Conservation (phyloP, 2,113 vertebrate genomes). For the Pseudopodoces humilis region DNA sequence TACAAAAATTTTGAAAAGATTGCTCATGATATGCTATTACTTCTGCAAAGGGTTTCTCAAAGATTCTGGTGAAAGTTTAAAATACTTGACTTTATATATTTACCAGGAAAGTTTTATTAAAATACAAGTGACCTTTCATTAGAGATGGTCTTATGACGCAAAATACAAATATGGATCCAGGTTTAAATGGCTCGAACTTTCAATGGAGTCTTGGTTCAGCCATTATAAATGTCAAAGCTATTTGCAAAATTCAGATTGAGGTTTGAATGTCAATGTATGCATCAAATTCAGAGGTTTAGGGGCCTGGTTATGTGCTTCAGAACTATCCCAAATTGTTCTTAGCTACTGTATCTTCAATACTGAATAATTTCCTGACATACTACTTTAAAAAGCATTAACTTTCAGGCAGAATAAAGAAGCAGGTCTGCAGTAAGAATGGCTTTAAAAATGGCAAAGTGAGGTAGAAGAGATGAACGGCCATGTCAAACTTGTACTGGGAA, state of each 20-base stretch:
- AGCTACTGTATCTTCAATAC: background rate
- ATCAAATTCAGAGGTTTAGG: background rate
- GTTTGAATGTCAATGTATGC: conserved; percentile 32
- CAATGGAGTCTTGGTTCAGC: background rate
- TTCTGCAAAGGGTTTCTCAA: background rate
- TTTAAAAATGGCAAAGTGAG: background rate
- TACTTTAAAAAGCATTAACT: background rate
- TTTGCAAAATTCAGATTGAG: conserved; percentile 38
- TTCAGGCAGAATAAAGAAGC: background rate
- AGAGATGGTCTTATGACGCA: background rate
- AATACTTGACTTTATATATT: background rate
- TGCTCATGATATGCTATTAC: background rate
- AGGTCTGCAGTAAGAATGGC: background rate
- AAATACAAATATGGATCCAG: background rate
- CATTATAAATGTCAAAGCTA: conserved; percentile 29
- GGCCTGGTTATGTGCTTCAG: background rate
- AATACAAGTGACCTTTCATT: conserved; percentile 20
- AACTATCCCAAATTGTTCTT: background rate
- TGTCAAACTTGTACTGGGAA: background rate
- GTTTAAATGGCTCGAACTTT: background rate
- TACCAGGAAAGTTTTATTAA: conserved; percentile 1
- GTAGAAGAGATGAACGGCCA: background rate
- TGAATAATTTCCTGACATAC: background rate
- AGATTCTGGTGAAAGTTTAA: background rate
- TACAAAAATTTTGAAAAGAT: conserved; percentile 7